Percentiles rank a stretch among this genome's conserved stretches.
phyloP scores from a whole-genome alignment of 2,888 invertebrate species.

The Melanostoma scalare region DNA sequence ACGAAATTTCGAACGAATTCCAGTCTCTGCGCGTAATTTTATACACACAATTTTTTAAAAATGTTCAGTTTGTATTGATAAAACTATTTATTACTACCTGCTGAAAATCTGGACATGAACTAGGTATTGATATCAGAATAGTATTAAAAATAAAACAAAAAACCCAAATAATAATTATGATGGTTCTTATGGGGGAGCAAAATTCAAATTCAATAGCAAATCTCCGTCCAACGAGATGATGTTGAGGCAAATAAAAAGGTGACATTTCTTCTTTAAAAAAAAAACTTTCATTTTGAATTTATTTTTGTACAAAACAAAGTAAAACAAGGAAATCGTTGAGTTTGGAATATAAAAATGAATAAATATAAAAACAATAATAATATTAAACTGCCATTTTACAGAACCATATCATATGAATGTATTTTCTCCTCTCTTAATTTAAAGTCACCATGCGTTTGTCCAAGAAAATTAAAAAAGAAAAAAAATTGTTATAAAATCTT shows the following conservation, averaged over 20 bases:
- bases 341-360: conserved; percentile 32
- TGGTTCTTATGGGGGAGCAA: conserved; percentile 62
- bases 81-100: conserved; percentile 14
- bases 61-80: conserved; percentile 44
- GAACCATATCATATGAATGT: conserved; percentile 71
- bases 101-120: conserved; percentile 51
- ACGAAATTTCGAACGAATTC: conserved; percentile 72
- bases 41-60: conserved; percentile 48
- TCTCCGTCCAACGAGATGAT: conserved; percentile 73
- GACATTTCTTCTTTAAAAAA: conserved; percentile 47
- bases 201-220: conserved; percentile 45
- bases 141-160: conserved; percentile 43
- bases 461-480: conserved; percentile 16
- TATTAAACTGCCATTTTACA: conserved; percentile 72
- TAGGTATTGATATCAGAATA: conserved; percentile 69
- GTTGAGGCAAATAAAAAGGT: conserved; percentile 57
- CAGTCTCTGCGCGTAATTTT: conserved; percentile 69
- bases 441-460: conserved; percentile 47
- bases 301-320: conserved; percentile 60
- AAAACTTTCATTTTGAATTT: conserved; percentile 22
- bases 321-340: conserved; percentile 2
- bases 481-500: not conserved
- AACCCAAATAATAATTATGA: conserved; percentile 30
- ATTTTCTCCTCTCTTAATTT: conserved; percentile 64
- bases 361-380: conserved; percentile 56